phyloP scores from a whole-genome alignment of 2,888 invertebrate species.

The Anoncus sp. region DNA sequence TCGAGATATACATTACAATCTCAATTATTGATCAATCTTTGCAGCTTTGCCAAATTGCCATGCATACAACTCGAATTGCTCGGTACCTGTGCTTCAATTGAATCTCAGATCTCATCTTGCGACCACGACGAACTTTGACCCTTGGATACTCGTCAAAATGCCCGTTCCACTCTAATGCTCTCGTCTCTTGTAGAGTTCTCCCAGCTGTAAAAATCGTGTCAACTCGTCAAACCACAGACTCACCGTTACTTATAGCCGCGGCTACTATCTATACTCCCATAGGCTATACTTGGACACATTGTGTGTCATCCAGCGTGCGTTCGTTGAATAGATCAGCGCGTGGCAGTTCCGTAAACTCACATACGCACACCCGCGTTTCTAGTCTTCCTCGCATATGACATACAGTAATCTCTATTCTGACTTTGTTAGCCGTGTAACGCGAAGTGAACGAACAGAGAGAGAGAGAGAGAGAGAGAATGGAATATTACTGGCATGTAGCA shows the following conservation, averaged over 20 bases:
- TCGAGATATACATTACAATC: not conserved
- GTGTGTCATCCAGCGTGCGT: not conserved
- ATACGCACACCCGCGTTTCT: constrained; percentile 25
- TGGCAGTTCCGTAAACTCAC: constrained; percentile 5
- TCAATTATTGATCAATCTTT: not conserved
- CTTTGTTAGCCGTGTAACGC: constrained; percentile 63
- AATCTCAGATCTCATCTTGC: not conserved
- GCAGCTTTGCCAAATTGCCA: not conserved
- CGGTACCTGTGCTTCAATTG: not conserved
- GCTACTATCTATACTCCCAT: not conserved
- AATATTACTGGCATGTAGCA: constrained; percentile 36
- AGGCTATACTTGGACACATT: constrained; percentile 9
- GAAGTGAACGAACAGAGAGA: constrained; percentile 16
- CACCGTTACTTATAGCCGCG: constrained; percentile 8
- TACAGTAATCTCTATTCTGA: constrained; percentile 72
- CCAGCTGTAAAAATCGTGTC: constrained; percentile 4
- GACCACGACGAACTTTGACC: not conserved
- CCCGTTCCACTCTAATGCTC: not conserved
- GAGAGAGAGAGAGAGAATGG: constrained; percentile 18
- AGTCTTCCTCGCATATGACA: constrained; percentile 65
- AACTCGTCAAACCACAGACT: constrained; percentile 3
- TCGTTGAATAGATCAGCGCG: constrained; percentile 3
- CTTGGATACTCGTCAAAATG: not conserved
- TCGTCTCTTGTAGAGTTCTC: not conserved
- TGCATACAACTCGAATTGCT: not conserved